Base-by-base conservation (phyloP, 2,888 invertebrate genomes). In the Resseliella maxima region DNA sequence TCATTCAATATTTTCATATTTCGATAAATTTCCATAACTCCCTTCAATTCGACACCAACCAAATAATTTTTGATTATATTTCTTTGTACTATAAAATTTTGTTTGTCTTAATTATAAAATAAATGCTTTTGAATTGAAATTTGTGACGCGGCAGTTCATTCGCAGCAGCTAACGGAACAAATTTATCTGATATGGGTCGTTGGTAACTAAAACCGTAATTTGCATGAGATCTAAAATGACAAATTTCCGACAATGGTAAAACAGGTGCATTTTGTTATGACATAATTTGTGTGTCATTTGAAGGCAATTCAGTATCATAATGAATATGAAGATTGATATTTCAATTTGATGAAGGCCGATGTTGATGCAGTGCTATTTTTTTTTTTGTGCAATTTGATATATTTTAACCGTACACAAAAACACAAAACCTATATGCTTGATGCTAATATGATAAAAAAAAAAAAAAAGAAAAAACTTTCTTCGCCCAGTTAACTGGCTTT, bases 71-170 rank as follows among this genome's bases (percentile, higher is more conserved):
- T 18, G 10, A 21, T 59, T 10, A 59, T 3, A 24, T 59, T n/a
- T 15, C 24, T 24, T 59, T 59, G 2, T 24, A 24, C 59, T 72
- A 10, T 21, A 21, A 50, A 2, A 31, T 15, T 72, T 72, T 12
- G 2, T 31, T 35, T 72, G 72, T 72, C 72, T 35, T 35, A 72
- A 72, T 72, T 31, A 72, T 27, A 72, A 72, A 72, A 72, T 72
- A 72, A 72, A 72, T 31, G 31, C 31, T 50, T 50, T 50, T 2
- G 18, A 2, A 18, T 18, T 50, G 8, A 50, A 50, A 50, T 2
- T 18, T 50, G 46, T 50, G 46, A 18, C 18, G 46, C 2, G 12
- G 46, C 46, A 50, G n/a, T n/a, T n/a, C n/a, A n/a, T n/a, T n/a
- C n/a, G n/a, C 18, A 18, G 46, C 46, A 50, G 15, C 15, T 5